These are phyloP conservation scores for Lethrus apterus DNA, from an alignment of 1,140 invertebrate species.

Conservation along the genomic window DNA sequence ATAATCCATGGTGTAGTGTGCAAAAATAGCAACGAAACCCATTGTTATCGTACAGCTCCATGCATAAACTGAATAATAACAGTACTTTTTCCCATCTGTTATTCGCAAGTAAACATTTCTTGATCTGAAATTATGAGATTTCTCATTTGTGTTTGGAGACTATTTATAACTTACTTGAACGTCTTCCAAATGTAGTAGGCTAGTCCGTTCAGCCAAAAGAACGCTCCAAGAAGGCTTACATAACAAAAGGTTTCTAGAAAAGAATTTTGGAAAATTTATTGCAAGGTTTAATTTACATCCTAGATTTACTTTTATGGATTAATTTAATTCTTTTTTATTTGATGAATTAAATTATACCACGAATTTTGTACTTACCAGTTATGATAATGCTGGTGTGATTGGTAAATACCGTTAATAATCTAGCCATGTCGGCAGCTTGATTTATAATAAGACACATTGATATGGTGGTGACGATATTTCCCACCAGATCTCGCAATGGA, in stretches of 20 bases:
- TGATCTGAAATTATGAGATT: conserved; percentile 48
- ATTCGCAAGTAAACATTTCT: conserved; percentile 74
- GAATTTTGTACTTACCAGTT: conserved; percentile 49
- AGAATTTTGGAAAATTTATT: not conserved
- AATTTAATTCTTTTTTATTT: no score
- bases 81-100: conserved; percentile 75
- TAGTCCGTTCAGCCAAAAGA: conserved; percentile 77
- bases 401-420: conserved; percentile 70
- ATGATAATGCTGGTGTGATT: conserved; percentile 71
- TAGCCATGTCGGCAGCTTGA: conserved; percentile 68
- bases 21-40: conserved; percentile 64
- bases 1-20: conserved; percentile 71
- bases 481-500: conserved; percentile 71
- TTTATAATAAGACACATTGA: conserved; percentile 64
- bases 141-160: not conserved
- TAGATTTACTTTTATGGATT: no score
- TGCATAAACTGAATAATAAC: conserved; percentile 73
- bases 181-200: conserved; percentile 83
- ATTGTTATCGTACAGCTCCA: conserved; percentile 66
- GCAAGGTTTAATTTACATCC: not conserved
- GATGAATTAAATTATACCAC: conserved; percentile 4
- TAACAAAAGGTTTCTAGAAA: conserved; percentile 65
- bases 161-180: conserved; percentile 54
- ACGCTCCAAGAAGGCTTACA: conserved; percentile 64
- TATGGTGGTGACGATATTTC: conserved; percentile 76